Conservation (phyloP, 2,888 invertebrate species). For the Deladenus siricidicola region DNA sequence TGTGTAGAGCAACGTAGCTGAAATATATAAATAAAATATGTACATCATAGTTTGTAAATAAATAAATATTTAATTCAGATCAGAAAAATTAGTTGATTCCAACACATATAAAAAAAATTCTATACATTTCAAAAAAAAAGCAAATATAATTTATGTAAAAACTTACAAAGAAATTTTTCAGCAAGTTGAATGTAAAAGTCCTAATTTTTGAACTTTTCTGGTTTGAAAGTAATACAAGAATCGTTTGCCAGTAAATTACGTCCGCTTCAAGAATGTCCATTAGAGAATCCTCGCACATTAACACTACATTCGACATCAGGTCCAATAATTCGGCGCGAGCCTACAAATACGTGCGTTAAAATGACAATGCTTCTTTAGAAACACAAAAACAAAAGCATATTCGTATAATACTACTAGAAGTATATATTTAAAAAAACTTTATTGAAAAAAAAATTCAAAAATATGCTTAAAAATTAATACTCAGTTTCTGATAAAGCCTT, state of each 20-base stretch:
- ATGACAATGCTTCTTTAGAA: too few species aligned
- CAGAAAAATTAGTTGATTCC: too few species aligned
- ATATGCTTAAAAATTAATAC: not conserved
- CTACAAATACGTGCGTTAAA: too few species aligned
- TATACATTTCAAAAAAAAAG: not conserved
- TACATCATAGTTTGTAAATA: not conserved
- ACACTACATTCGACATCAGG: slow-evolving; percentile 18
- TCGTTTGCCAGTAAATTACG: slow-evolving; percentile 29
- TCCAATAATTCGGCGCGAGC: slow-evolving; percentile 8
- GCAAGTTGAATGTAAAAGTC: slow-evolving; percentile 28
- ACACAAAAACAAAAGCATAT: not conserved
- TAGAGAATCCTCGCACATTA: slow-evolving; percentile 20
- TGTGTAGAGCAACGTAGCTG: slow-evolving; percentile 33
- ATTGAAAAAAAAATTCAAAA: too few species aligned
- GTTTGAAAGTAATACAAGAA: slow-evolving; percentile 36
- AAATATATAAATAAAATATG: too few species aligned
- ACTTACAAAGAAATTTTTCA: slow-evolving; percentile 38
- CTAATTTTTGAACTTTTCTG: slow-evolving; percentile 29
- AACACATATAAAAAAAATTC: too few species aligned
- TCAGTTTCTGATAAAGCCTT: too few species aligned
- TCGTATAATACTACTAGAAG: not conserved
- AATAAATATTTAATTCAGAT: not conserved
- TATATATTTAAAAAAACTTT: not conserved
- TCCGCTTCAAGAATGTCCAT: slow-evolving; percentile 25
- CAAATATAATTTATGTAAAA: not conserved